Conservation (phyloP, 2,113 vertebrate species). For the Sander vitreus region DNA sequence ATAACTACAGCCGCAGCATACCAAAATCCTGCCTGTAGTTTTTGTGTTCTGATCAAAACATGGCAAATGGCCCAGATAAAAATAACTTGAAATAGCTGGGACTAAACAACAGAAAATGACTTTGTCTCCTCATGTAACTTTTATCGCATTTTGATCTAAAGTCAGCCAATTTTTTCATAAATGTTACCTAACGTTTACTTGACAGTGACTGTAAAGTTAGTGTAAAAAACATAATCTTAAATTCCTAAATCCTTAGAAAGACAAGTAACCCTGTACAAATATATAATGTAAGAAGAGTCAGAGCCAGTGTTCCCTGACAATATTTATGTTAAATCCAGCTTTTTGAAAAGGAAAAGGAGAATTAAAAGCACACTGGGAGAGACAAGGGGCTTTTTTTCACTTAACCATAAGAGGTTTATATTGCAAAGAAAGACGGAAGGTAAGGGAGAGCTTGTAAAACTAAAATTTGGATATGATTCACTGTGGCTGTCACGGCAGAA, state of each 20-base stretch:
- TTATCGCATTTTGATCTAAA: background rate
- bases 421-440: conserved; percentile 17
- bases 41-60: conserved; percentile 1
- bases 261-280: background rate
- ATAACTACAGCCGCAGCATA: background rate
- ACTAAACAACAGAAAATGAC: background rate
- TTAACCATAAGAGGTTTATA: conserved; percentile 29
- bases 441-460: conserved; percentile 39
- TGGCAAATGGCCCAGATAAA: background rate
- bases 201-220: background rate
- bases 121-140: background rate
- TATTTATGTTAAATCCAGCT: conserved; percentile 4
- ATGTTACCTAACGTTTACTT: background rate
- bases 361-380: conserved; percentile 21
- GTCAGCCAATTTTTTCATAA: background rate
- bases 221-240: background rate
- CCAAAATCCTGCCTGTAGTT: background rate
- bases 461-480: conserved; percentile 48
- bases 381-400: background rate
- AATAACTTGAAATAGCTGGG: background rate
- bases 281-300: background rate
- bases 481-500: conserved; percentile 24
- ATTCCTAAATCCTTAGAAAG: background rate
- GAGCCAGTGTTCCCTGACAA: background rate
- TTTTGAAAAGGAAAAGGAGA: background rate